Conservation (phyloP, 2,113 vertebrate species). For the Propithecus coquereli region DNA sequence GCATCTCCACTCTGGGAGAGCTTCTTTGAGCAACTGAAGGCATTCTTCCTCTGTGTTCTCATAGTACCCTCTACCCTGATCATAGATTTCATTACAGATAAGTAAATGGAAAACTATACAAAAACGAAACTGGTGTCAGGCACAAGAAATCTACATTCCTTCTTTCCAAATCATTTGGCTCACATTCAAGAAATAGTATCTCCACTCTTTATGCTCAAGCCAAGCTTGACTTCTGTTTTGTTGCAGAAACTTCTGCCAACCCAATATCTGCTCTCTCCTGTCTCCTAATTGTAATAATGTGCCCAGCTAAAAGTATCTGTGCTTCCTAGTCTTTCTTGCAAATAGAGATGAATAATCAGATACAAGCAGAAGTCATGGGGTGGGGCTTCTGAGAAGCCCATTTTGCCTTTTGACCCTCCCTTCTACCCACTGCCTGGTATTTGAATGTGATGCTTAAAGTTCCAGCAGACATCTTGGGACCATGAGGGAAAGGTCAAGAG, state of each 20-base stretch:
- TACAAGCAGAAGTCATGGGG: neutral
- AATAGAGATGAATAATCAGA: neutral
- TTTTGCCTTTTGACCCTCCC: constrained; percentile 32
- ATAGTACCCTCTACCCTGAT: neutral
- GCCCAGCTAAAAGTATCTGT: neutral
- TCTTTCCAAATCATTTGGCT: neutral
- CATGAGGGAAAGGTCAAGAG: constrained; percentile 53
- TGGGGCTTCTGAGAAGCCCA: constrained; percentile 12
- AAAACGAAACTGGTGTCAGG: neutral
- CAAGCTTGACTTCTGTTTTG: neutral
- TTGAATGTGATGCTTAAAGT: constrained; percentile 51
- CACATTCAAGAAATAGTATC: constrained; percentile 5
- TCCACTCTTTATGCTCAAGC: neutral
- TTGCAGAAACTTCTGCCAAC: neutral
- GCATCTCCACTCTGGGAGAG: neutral
- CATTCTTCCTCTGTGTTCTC: neutral
- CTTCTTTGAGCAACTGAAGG: neutral
- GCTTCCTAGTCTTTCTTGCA: neutral
- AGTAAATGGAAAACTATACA: neutral
- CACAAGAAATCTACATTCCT: neutral
- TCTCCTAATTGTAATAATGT: neutral
- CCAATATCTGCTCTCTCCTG: neutral
- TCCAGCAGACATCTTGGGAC: constrained; percentile 8
- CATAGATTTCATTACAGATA: neutral
- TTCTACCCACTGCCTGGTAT: constrained; percentile 40